Conservation (phyloP, 2,888 invertebrate species). For the Pantelozetes paolii region DNA sequence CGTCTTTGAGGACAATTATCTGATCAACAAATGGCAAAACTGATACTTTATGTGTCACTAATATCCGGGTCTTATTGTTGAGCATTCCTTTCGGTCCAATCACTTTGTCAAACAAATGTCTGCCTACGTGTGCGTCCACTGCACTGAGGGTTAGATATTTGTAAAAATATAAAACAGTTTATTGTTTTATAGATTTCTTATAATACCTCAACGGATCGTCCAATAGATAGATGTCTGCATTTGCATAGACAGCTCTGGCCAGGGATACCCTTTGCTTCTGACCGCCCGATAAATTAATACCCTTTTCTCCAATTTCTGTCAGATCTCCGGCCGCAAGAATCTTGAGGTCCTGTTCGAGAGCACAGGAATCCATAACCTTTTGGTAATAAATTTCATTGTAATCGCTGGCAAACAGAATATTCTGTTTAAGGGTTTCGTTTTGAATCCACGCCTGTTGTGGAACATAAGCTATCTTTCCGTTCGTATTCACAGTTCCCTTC, state of each 20-base stretch:
- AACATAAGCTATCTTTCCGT: conserved; percentile 40
- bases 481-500: conserved; percentile 46
- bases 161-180: neutral
- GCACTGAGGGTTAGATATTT: conserved; percentile 50
- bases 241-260: conserved; percentile 43
- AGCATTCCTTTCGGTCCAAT: conserved; percentile 52
- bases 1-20: conserved; percentile 55
- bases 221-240: conserved; percentile 42
- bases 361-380: conserved; percentile 55
- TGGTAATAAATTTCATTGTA: conserved; percentile 49
- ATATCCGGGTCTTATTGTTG: conserved; percentile 57
- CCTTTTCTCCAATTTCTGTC: conserved; percentile 58
- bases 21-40: conserved; percentile 55
- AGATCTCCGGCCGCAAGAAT: conserved; percentile 47
- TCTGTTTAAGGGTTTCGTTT: conserved; percentile 55
- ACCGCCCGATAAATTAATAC: conserved; percentile 53
- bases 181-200: neutral
- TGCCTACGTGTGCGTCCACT: conserved; percentile 55
- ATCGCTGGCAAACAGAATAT: conserved; percentile 54
- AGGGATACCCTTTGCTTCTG: conserved; percentile 42
- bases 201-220: conserved; percentile 44
- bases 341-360: conserved; percentile 55
- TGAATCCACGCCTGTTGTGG: conserved; percentile 43
- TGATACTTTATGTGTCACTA: conserved; percentile 57
- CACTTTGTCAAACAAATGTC: conserved; percentile 54